Base-by-base conservation (phyloP, 2,888 invertebrate genomes). In the Actias luna region DNA sequence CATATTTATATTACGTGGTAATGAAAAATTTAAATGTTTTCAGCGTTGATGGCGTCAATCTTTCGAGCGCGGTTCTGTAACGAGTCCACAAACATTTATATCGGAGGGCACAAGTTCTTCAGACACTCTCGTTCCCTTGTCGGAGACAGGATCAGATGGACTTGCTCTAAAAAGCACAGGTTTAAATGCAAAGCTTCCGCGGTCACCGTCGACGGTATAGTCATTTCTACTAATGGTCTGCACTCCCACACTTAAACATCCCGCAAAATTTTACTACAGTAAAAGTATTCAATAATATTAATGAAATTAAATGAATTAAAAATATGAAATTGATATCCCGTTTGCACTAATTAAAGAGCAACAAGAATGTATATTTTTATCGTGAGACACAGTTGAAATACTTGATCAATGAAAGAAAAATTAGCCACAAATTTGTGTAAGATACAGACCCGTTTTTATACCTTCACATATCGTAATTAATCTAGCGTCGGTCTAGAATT, bases 141-240 rank as follows among this genome's bases (percentile, higher is more conserved):
- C 61, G 90, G 91, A 0, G 84, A 91, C 67, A 80, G 90, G 39
- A 88, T 90, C 66, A 74, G 92, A 39, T 92, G 92, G 92, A 88
- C 88, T 0, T 92, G 92, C 67, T 79, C 89, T 1, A 89, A 89
- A 75, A 91, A 90, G 72, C 87, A 90, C 59, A 89, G 87, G 66
- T 80, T 86, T 63, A 89, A 91, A 70, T 92, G 91, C 64, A 88
- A 86, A 70, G 91, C 85, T 0, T 86, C 91, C 0, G 89, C 89
- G 0, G 85, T 90, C 0, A 92, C 91, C 0, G 80, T 90, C 1
- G 86, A 89, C 59, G 89, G 88, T 0, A 69, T 89, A 1, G 80
- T 91, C 0, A 80, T 89, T 0, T 86, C 86, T 0, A 90, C 89
- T 0, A 82, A 81, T 2, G 90, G 89, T 0, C 62, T 78, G 1